These are phyloP conservation scores for Stenodera caucasica DNA, from an alignment of 2,888 invertebrate species.

Conservation along the genomic window DNA sequence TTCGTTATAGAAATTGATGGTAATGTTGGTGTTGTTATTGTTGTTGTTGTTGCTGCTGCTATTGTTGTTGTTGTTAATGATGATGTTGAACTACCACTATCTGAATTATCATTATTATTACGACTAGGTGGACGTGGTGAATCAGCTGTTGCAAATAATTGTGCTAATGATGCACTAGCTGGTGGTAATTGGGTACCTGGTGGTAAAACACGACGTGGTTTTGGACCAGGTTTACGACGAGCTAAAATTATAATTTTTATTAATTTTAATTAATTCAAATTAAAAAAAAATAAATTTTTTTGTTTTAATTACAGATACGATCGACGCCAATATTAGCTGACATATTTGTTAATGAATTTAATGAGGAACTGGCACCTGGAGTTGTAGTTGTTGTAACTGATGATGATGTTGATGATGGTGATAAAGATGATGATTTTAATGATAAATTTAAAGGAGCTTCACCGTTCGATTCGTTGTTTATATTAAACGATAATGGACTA, in stretches of 20 bases:
- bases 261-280: neutral
- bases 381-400: conserved; percentile 62
- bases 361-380: conserved; percentile 56
- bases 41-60: conserved; percentile 37
- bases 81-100: conserved; percentile 47
- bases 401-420: conserved; percentile 59
- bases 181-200: conserved; percentile 56
- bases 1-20: conserved; percentile 38
- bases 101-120: conserved; percentile 46
- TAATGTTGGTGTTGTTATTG: conserved; percentile 31
- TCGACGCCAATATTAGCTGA: conserved; percentile 57
- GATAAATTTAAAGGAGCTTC: conserved; percentile 84
- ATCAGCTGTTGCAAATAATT: conserved; percentile 62
- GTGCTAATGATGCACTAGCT: conserved; percentile 59
- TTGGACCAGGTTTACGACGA: conserved; percentile 74
- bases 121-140: conserved; percentile 62
- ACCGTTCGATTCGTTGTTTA: conserved; percentile 59
- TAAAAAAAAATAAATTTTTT: conserved; percentile 9
- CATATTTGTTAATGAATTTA: conserved; percentile 65
- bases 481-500: conserved; percentile 47
- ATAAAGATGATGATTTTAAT: conserved; percentile 66
- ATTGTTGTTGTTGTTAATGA: conserved; percentile 43
- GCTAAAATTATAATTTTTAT: conserved; percentile 55
- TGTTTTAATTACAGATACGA: conserved; percentile 58
- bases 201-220: conserved; percentile 64